Conservation (phyloP, 2,888 invertebrate species). For the Altica lythri region DNA sequence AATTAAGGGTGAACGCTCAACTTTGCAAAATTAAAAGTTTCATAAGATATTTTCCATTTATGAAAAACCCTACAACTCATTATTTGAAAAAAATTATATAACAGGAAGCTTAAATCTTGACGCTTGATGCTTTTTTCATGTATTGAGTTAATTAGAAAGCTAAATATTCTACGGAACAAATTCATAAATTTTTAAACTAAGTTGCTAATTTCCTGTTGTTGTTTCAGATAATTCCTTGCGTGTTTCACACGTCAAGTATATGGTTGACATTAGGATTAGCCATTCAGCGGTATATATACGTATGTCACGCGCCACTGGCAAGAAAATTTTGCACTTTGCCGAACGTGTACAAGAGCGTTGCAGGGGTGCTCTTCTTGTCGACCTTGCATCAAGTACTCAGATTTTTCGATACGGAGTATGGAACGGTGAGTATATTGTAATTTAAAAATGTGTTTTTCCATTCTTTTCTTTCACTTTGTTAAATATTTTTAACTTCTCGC, state of each 20-base stretch:
- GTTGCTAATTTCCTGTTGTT: conserved; percentile 1
- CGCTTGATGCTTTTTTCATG: too few relatives aligned
- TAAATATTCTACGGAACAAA: too few relatives aligned
- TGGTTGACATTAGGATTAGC: conserved; percentile 92
- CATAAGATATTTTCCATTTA: too few relatives aligned
- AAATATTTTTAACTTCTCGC: too few relatives aligned
- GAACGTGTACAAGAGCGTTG: conserved; percentile 77
- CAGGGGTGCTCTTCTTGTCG: conserved; percentile 78
- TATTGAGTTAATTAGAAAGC: too few relatives aligned
- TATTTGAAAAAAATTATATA: too few relatives aligned
- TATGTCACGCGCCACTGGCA: conserved; percentile 89
- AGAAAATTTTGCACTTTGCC: conserved; percentile 77
- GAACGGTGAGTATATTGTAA: conserved; percentile 48
- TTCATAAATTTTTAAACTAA: not conserved
- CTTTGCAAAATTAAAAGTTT: too few relatives aligned
- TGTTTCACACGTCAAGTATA: conserved; percentile 93
- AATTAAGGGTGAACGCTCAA: too few relatives aligned
- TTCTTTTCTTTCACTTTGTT: too few relatives aligned
- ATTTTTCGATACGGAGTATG: conserved; percentile 74
- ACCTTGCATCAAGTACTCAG: conserved; percentile 82
- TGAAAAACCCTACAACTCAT: too few relatives aligned
- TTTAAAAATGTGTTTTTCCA: not conserved
- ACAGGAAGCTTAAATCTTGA: too few relatives aligned
- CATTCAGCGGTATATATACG: conserved; percentile 92
- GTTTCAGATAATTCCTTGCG: conserved; percentile 73